These are phyloP conservation scores for Gasterosteus nipponicus DNA, from an alignment of 2,113 vertebrate species.

Conservation along the genomic window DNA sequence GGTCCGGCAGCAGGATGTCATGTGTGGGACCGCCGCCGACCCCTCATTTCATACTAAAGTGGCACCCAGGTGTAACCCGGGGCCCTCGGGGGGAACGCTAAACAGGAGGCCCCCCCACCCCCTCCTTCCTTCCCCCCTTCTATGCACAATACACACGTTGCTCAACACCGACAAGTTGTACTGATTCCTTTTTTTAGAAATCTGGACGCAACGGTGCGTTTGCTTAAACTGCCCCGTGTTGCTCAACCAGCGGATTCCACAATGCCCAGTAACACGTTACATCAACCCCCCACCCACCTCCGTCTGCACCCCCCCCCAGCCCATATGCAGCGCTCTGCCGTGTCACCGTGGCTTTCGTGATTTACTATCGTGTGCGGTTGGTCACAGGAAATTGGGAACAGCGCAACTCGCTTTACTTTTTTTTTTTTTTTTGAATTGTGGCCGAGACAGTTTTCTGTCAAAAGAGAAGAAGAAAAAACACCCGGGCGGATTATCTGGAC, in stretches of 20 bases:
- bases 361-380: conserved; percentile 77
- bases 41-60: conserved; percentile 88
- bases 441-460: conserved; percentile 73
- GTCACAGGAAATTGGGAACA: conserved; percentile 78
- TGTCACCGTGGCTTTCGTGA: conserved; percentile 67
- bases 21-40: conserved; percentile 79
- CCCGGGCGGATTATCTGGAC: conserved; percentile 74
- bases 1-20: conserved; percentile 81
- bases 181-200: too few relatives aligned
- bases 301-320: conserved; percentile 8
- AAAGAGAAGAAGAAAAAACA: conserved; percentile 42
- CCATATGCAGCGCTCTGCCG: conserved; percentile 2
- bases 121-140: conserved; percentile 27
- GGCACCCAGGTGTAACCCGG: conserved; percentile 81
- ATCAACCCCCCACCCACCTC: conserved; percentile 51
- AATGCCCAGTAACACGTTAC: conserved; percentile 66
- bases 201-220: too few relatives aligned
- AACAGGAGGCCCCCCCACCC: conserved; percentile 57
- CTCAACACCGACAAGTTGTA: too few relatives aligned
- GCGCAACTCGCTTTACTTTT: conserved; percentile 53
- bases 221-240: too few relatives aligned
- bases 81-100: too few relatives aligned
- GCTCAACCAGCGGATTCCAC: too few relatives aligned
- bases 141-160: too few relatives aligned
- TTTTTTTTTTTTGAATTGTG: conserved; percentile 63